Percentiles rank a stretch among this genome's conserved stretches.
These are phyloP conservation scores for Hypomesus transpacificus DNA, from an alignment of 2,113 vertebrate species.

Conservation along the genomic window DNA sequence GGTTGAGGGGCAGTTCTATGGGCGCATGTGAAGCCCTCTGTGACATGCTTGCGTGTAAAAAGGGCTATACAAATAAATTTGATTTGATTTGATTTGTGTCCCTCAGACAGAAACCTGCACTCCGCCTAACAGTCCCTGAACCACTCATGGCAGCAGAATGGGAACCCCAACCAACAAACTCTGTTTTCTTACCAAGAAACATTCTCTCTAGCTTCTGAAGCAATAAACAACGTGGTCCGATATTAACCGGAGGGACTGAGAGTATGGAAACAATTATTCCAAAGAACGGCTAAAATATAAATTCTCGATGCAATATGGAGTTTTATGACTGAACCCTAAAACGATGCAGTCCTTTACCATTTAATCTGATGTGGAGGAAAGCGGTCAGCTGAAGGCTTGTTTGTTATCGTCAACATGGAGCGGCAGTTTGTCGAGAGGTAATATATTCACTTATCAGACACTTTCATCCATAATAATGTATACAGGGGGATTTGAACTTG, in stretches of 20 bases:
- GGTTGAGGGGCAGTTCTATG: too few species aligned
- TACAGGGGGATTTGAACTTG: too few species aligned
- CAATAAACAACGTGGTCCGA: constrained; percentile 39
- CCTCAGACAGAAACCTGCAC: constrained; percentile 20
- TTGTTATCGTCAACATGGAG: too few species aligned
- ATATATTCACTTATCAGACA: too few species aligned
- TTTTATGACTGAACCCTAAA: constrained; percentile 15
- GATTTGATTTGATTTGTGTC: too few species aligned
- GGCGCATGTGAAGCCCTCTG: too few species aligned
- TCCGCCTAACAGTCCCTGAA: constrained; percentile 24
- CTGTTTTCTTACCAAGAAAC: constrained; percentile 36
- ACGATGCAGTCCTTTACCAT: constrained; percentile 14
- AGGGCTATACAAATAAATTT: too few species aligned
- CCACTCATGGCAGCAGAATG: constrained; percentile 28
- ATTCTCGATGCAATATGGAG: constrained; percentile 13
- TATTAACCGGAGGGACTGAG: constrained; percentile 27
- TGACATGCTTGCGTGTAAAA: too few species aligned
- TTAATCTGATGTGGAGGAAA: background rate
- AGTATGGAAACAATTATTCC: constrained; percentile 45
- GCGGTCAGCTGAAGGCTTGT: too few species aligned
- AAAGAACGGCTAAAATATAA: constrained; percentile 30
- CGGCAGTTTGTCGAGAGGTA: too few species aligned
- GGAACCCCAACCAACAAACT: constrained; percentile 34
- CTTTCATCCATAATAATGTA: too few species aligned
- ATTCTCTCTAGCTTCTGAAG: constrained; percentile 28